Evolutionary conservation across 2,797 vertebrate species (phyloP), one percentile per base, ranked within the genome.

Genomic region (Malacoctenus gilli): DNA sequence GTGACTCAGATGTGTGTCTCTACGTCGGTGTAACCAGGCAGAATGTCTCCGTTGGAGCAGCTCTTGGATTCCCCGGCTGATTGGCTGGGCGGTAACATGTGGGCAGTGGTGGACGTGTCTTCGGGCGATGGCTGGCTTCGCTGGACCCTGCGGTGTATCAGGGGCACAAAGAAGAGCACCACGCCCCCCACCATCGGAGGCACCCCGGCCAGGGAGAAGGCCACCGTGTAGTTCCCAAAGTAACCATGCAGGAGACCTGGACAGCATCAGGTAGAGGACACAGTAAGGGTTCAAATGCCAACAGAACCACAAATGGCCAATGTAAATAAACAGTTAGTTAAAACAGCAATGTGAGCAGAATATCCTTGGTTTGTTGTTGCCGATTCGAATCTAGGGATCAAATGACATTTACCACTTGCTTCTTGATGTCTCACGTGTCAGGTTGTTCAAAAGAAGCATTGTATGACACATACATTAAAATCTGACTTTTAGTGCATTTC

Each of bases 191-290:
- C 81, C 23, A 99, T 93, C 13, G 96, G 96, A 14, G 97, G 96
- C 7, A 98, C 90, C 4, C 96, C 97, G 0, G 97, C 96, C 51
- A 98, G 91, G 75, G 96, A 98, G 90, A 99, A 99, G 51, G 95
- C 95, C 11, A 95, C 87, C 0, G 93, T 90, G 65, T 97, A 99
- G 87, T 94, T 89, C 42, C 83, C 91, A 44, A 93, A 96, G 78
- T 92, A 90, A 66, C 93, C 94, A 0, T 59, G 92, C 25, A 99
- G 93, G 49, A 97, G 89, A 75, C 96, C 97, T 99, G 86, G 41
- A 21, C 10, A 64, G 49, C n/a, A n/a, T n/a, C n/a, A 8, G 19
- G 48, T 9, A 28, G 25, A 9, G 25, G 5, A 34, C 10, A 42
- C 16, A 19, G 34, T 19, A 38, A 15, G 25, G 23, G 22, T 51